These are phyloP conservation scores for Eremobia ochroleuca DNA, from an alignment of 2,888 invertebrate genomes.

Conservation along the genomic window DNA sequence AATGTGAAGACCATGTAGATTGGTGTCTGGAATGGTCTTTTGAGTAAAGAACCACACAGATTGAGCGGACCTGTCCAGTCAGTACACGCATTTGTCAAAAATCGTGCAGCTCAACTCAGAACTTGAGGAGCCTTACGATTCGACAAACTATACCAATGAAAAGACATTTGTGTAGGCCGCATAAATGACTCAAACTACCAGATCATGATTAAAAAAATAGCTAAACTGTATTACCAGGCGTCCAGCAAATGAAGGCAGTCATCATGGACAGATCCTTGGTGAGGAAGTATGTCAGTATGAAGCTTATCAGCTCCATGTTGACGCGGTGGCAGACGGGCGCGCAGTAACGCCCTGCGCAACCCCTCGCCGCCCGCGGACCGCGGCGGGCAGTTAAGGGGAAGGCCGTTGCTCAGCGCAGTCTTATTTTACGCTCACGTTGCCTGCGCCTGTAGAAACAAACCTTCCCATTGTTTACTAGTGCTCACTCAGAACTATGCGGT, in stretches of 20 bases:
- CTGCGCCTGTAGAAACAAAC: not conserved
- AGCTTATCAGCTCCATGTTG: slow-evolving; percentile 75
- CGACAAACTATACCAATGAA: too few relatives aligned
- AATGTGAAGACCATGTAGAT: too few relatives aligned
- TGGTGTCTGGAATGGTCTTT: too few relatives aligned
- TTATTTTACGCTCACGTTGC: not conserved
- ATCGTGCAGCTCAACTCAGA: too few relatives aligned
- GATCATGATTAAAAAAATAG: too few relatives aligned
- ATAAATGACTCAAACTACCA: too few relatives aligned
- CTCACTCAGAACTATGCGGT: not conserved
- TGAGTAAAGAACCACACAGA: too few relatives aligned
- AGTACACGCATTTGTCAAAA: too few relatives aligned
- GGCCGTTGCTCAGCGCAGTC: not conserved
- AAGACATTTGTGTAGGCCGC: too few relatives aligned
- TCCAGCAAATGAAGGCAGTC: slow-evolving; percentile 82
- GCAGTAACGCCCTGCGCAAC: not conserved
- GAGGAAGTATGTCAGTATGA: slow-evolving; percentile 76
- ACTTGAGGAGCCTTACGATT: too few relatives aligned
- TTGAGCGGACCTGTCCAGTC: too few relatives aligned
- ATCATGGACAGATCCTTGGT: slow-evolving; percentile 78
- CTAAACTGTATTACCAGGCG: slow-evolving; percentile 72
- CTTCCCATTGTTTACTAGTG: not conserved
- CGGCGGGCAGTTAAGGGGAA: slow-evolving; percentile 37
- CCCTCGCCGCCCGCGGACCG: not conserved
- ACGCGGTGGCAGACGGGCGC: not conserved